Conservation (phyloP, 2,797 vertebrate genomes). For the Phataginus tricuspis region DNA sequence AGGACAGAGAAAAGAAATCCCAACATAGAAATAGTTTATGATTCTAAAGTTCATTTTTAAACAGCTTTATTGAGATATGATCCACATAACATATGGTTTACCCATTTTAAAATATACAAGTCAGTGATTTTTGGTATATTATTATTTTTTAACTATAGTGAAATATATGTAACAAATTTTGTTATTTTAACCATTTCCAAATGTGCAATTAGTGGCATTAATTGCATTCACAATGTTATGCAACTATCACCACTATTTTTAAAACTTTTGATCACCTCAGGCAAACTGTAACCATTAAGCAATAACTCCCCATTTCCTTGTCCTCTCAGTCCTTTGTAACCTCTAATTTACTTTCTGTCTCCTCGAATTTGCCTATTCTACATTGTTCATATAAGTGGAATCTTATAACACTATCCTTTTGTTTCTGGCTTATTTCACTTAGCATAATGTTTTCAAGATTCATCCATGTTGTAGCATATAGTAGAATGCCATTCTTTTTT, state of each 20-base stretch:
- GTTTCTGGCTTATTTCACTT: background rate
- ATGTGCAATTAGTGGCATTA: background rate
- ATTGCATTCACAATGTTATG: background rate
- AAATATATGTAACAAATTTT: background rate
- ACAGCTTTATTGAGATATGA: background rate
- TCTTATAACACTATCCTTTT: background rate
- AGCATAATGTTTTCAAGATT: background rate
- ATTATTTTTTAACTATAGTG: background rate
- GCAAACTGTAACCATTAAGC: background rate
- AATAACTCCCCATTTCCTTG: background rate
- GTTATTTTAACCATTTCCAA: background rate
- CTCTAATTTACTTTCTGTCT: background rate
- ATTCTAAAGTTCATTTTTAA: slow-evolving; percentile 40
- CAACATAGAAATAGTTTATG: background rate
- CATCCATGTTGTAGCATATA: background rate
- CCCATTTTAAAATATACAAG: background rate
- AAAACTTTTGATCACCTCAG: slow-evolving; percentile 3
- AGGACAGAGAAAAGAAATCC: background rate
- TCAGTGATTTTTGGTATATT: background rate
- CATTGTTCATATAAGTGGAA: background rate
- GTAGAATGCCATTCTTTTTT: slow-evolving; percentile 4
- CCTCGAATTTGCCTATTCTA: background rate
- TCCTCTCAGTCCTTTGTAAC: background rate
- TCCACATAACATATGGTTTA: background rate
- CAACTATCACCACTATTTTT: background rate